phyloP scores from a whole-genome alignment of 2,797 vertebrate genomes.

The Carduelis carduelis region DNA sequence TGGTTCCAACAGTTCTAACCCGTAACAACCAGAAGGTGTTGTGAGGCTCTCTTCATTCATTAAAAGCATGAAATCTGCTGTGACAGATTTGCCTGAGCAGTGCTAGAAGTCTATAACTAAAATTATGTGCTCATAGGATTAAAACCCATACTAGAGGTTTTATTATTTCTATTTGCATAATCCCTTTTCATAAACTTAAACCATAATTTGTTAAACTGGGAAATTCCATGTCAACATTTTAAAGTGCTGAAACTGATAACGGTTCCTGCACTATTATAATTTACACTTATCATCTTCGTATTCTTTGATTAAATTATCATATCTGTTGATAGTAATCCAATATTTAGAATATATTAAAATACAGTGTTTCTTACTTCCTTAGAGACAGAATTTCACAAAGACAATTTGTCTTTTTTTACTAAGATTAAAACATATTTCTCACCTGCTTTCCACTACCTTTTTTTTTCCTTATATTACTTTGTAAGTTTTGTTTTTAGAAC shows the following conservation, averaged over 20 bases:
- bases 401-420: background rate
- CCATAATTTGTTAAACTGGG: background rate
- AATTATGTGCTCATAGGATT: background rate
- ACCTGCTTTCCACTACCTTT: background rate
- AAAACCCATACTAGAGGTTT: background rate
- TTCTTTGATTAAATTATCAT: background rate
- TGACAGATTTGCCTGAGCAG: background rate
- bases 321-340: background rate
- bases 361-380: background rate
- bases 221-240: background rate
- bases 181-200: background rate
- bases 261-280: background rate
- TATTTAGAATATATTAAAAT: background rate
- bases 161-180: background rate
- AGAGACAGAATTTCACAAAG: background rate
- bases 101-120: background rate
- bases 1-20: background rate
- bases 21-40: conserved; percentile 13
- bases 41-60: conserved; percentile 13
- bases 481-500: background rate
- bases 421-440: background rate
- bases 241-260: background rate
- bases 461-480: background rate
- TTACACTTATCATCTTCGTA: background rate
- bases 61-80: conserved; percentile 34